A percentile compares a stretch with the other conserved stretches of the same genome.
These are phyloP conservation scores for Trissoscelio sp. DNA, from an alignment of 2,888 invertebrate species.

Conservation along the genomic window DNA sequence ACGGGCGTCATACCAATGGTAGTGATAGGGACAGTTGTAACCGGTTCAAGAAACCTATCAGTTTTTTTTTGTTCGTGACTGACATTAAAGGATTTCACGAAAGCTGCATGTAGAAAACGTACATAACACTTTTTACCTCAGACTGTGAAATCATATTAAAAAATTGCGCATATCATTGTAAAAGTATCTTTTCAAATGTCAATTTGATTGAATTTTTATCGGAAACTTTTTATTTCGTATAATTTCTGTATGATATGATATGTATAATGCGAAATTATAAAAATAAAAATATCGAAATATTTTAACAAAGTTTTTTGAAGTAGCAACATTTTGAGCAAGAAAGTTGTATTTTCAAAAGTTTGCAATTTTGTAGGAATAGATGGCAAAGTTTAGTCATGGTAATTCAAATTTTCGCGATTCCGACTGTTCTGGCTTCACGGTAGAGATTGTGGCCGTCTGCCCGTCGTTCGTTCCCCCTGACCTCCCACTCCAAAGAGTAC, in stretches of 20 bases:
- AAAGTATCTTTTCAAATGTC: too few species aligned
- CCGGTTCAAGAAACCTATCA: conserved; percentile 31
- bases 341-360: neutral
- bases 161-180: too few species aligned
- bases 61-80: conserved; percentile 19
- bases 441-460: conserved; percentile 54
- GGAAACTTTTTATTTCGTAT: too few species aligned
- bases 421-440: conserved; percentile 43
- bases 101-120: neutral
- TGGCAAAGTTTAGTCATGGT: conserved; percentile 22
- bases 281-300: too few species aligned
- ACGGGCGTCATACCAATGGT: neutral
- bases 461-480: conserved; percentile 49
- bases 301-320: too few species aligned
- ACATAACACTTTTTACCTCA: neutral
- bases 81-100: neutral
- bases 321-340: too few species aligned
- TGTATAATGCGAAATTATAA: too few species aligned
- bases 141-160: neutral
- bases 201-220: too few species aligned
- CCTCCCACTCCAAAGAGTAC: conserved; percentile 41
- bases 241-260: too few species aligned
- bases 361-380: conserved; percentile 19
- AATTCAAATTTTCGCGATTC: conserved; percentile 52
- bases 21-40: neutral